Evolutionary conservation across 2,888 invertebrate genomes (phyloP).

Genomic region (Euplexia lucipara): DNA sequence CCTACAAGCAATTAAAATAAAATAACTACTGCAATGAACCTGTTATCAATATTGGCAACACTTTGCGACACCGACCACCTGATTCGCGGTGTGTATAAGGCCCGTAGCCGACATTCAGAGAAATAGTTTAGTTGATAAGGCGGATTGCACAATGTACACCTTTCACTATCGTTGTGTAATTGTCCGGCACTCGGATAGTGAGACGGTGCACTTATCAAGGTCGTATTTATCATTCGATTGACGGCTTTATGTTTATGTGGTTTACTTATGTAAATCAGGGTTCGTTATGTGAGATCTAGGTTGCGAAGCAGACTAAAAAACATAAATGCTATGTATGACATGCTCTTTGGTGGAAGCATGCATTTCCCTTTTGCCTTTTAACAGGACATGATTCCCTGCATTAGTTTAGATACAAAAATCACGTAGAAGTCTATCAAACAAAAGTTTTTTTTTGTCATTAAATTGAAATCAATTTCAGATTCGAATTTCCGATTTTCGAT

Average conservation of each 20-base stretch:
- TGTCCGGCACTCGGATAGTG: conserved; percentile 58
- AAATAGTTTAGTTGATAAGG: conserved; percentile 73
- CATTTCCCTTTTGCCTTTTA: no score
- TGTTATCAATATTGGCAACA: conserved; percentile 62
- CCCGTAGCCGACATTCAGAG: conserved; percentile 63
- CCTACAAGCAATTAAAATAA: conserved; percentile 21
- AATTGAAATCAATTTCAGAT: no score
- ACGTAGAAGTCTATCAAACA: no score
- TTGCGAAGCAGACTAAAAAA: not conserved
- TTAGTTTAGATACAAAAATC: no score
- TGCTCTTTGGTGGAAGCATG: no score
- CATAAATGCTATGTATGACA: no score
- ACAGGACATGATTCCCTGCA: no score
- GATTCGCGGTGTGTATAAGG: conserved; percentile 44
- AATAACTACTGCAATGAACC: conserved; percentile 50
- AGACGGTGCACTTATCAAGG: conserved; percentile 72
- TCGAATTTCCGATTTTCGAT: no score
- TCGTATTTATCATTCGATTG: conserved; percentile 47
- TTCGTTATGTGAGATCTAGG: conserved; percentile 3
- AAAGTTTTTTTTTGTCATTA: no score
- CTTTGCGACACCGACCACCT: conserved; percentile 58
- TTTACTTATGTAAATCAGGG: conserved; percentile 8
- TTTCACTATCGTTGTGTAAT: conserved; percentile 77
- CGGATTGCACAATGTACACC: conserved; percentile 75
- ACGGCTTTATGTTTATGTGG: conserved; percentile 35